These are phyloP conservation scores for Mesorhabditis belari DNA, from an alignment of 2,888 invertebrate genomes.

Conservation along the genomic window DNA sequence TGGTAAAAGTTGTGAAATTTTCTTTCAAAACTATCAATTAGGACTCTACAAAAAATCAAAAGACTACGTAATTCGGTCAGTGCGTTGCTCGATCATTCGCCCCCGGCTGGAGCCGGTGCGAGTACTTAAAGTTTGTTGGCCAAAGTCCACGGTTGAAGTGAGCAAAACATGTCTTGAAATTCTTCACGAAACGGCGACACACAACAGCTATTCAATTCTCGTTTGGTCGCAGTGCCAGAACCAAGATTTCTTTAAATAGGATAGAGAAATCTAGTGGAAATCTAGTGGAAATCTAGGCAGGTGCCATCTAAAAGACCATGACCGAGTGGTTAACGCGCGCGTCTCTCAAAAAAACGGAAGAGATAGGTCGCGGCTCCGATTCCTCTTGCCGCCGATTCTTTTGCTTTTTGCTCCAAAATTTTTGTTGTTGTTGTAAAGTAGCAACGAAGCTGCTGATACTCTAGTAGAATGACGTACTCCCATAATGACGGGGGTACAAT, in stretches of 20 bases:
- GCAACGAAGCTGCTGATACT: no score
- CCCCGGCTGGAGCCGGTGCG: slow-evolving; percentile 90
- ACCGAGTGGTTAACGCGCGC: no score
- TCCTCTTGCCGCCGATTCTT: no score
- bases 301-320: no score
- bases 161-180: slow-evolving; percentile 85
- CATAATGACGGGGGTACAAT: no score
- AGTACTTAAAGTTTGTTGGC: slow-evolving; percentile 81
- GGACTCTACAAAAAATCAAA: slow-evolving; percentile 80
- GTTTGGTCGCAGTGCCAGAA: slow-evolving; percentile 85
- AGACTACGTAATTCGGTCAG: slow-evolving; percentile 84
- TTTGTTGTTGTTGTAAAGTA: no score
- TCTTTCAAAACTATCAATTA: slow-evolving; percentile 38
- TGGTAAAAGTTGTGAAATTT: slow-evolving; percentile 14
- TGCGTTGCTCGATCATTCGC: slow-evolving; percentile 80
- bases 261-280: no score
- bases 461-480: no score
- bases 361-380: no score
- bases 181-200: slow-evolving; percentile 85
- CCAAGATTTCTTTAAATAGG: slow-evolving; percentile 3
- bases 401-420: no score
- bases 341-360: no score
- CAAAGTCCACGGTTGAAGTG: slow-evolving; percentile 88
- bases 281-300: no score
- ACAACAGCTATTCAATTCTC: slow-evolving; percentile 85